These are phyloP conservation scores for Cassiopea xamachana DNA, from an alignment of 30 jellyfish, hydroid and myxozoan species.

Conservation along the genomic window DNA sequence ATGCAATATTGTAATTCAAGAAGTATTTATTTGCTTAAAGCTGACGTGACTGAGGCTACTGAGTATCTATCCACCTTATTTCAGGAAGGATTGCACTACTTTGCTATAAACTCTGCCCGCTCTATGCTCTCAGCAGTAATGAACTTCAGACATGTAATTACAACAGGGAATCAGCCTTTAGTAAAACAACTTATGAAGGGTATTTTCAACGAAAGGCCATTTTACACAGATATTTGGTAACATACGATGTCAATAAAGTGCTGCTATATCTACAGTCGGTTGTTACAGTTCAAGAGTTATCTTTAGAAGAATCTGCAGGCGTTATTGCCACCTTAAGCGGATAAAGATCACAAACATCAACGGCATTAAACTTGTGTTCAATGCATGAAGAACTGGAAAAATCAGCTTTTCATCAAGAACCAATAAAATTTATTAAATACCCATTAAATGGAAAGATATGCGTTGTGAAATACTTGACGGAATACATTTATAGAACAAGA, in stretches of 20 bases:
- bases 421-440: not conserved
- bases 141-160: not conserved
- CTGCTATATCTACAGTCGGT: too few species aligned
- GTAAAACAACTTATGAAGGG: too few species aligned
- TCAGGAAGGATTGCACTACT: slow-evolving; percentile 21
- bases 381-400: not conserved
- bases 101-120: slow-evolving; percentile 20
- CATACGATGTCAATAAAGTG: too few species aligned
- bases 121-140: slow-evolving; percentile 15
- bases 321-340: not conserved
- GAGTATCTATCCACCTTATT: slow-evolving; percentile 19
- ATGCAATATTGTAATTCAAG: not conserved
- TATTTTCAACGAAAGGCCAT: too few species aligned
- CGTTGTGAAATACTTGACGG: not conserved
- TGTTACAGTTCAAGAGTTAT: not conserved
- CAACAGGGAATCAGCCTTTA: slow-evolving; percentile 35
- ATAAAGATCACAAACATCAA: not conserved
- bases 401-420: not conserved
- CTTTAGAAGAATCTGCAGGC: not conserved
- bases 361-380: not conserved
- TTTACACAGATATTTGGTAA: too few species aligned
- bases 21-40: not conserved
- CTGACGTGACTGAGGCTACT: not conserved
- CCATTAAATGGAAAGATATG: not conserved
- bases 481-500: not conserved